Evolutionary conservation across 2,888 invertebrate species (phyloP), one percentile per base, ranked within the genome.

Genomic region (Lasioglossum oenotherae): DNA sequence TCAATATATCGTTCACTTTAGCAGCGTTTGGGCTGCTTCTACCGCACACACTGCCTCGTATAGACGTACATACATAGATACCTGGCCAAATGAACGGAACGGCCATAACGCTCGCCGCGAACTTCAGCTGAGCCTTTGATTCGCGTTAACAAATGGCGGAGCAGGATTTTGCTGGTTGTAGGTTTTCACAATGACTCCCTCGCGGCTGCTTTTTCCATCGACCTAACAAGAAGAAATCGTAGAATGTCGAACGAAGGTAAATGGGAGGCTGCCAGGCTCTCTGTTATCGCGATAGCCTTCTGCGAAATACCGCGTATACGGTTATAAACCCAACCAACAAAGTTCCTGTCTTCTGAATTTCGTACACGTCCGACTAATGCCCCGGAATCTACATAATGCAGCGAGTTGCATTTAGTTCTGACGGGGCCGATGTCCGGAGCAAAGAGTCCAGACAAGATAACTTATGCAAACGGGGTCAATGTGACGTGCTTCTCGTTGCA

Each of bases 391-490:
- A 16, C 80, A 75, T 82, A 82, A 82, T 72, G n/a, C 46, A 46
- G n/a, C 38, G 27, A 49, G 38, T 27, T 74, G 31, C 73, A 53
- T 44, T 74, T 64, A 74, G 49, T 72, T 75, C 60, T 72, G 74
- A 74, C 53, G 41, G 46, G 46, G 35, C 44, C 74, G n/a, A 44
- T 79, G 74, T 12, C 67, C 44, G 14, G n/a, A 27, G 69, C 69
- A 57, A 80, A 76, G 81, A 76, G 44, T 80, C 73, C 12, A 31
- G 67, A 81, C 81, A 31, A 67, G 41, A 41, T 73, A 73, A 73
- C n/a, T 80, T 83, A 80, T 81, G 76, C 81, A 76, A 83, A 73
- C 72, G 57, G 35, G 69, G 78, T 38, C 69, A 57, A 79, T 79
- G 79, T 53, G 14, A 31, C 67, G 14, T 19, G 67, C 71, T 75